phyloP scores from a whole-genome alignment of 2,113 vertebrate genomes.

The Nesogale talazaci region DNA sequence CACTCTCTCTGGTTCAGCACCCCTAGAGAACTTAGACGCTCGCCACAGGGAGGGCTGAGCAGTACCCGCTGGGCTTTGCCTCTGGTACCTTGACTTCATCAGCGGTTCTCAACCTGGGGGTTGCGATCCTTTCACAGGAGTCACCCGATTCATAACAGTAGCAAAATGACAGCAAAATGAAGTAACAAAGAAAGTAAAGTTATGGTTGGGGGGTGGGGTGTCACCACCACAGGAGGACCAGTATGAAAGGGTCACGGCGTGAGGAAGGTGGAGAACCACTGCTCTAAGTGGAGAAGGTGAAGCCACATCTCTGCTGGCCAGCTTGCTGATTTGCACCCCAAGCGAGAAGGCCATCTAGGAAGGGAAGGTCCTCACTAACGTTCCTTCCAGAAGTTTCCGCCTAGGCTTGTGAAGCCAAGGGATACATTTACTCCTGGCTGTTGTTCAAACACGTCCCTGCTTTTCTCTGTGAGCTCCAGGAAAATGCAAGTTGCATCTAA shows the following conservation, averaged over 20 bases:
- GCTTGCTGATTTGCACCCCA: background rate
- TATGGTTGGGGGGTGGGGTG: too few species aligned
- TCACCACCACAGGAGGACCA: too few species aligned
- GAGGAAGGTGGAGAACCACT: too few species aligned
- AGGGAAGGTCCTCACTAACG: background rate
- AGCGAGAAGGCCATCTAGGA: background rate
- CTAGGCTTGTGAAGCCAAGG: background rate
- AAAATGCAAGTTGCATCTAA: background rate
- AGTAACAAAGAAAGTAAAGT: too few species aligned
- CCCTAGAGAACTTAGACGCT: background rate
- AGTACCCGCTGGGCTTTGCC: background rate
- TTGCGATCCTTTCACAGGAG: too few species aligned
- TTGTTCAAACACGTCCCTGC: background rate
- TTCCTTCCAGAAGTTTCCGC: background rate
- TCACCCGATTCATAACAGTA: too few species aligned
- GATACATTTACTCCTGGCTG: background rate
- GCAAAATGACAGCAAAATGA: too few species aligned
- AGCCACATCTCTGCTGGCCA: background rate
- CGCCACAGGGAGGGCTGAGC: fast-evolving
- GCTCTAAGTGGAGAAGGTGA: too few species aligned
- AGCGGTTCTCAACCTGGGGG: too few species aligned
- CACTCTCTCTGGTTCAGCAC: background rate
- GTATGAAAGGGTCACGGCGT: too few species aligned
- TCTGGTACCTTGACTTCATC: background rate
- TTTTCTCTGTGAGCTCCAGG: background rate